These are phyloP conservation scores for Ploceus nigricollis DNA, from an alignment of 2,113 vertebrate genomes.

Conservation along the genomic window DNA sequence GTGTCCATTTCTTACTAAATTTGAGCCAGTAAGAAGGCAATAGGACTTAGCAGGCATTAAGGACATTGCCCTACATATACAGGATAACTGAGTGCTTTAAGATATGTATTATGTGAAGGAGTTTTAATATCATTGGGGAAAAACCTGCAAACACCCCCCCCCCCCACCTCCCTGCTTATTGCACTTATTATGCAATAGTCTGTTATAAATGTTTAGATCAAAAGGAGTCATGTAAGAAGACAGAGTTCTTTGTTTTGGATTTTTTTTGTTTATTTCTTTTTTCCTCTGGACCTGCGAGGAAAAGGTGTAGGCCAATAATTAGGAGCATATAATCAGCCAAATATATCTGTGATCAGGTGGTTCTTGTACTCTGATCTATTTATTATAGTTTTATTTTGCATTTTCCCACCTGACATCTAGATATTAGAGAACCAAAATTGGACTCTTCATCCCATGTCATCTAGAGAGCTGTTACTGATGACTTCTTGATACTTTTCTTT, in stretches of 20 bases:
- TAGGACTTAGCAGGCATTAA: not conserved
- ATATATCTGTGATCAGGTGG: not conserved
- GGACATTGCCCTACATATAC: not conserved
- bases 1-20: not conserved
- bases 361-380: not conserved
- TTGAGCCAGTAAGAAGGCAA: not conserved
- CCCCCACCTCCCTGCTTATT: rapidly evolving
- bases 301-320: not conserved
- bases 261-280: not conserved
- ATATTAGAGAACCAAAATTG: not conserved
- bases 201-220: not conserved
- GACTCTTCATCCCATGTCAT: not conserved
- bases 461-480: not conserved
- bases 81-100: not conserved
- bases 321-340: not conserved
- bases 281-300: not conserved
- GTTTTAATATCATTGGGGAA: not conserved
- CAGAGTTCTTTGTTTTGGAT: not conserved
- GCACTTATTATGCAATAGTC: not conserved
- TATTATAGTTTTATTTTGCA: not conserved
- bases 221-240: not conserved
- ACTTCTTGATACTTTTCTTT: not conserved
- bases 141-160: not conserved
- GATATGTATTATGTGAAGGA: not conserved
- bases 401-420: not conserved